A percentile compares a stretch with the other conserved stretches of the same genome.
Conservation (phyloP, 2,797 vertebrate genomes). For the Philypnodon macrostomus region DNA sequence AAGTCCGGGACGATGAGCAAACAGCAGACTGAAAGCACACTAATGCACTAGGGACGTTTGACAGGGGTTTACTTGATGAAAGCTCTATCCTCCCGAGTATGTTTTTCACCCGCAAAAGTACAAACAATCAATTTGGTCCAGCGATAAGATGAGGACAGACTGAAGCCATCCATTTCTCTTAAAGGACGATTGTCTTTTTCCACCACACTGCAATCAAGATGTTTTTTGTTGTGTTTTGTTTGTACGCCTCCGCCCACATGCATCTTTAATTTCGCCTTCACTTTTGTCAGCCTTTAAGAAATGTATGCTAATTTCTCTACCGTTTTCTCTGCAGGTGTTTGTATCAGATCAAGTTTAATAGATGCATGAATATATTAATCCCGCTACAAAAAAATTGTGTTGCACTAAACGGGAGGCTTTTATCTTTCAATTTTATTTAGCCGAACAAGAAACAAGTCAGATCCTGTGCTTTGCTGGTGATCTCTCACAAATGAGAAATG, state of each 20-base stretch:
- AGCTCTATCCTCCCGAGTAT: constrained; percentile 49
- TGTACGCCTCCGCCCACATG: constrained; percentile 42
- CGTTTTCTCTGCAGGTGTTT: constrained; percentile 70
- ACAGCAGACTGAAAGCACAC: constrained; percentile 46
- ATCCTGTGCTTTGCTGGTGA: constrained; percentile 20
- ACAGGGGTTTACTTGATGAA: constrained; percentile 61
- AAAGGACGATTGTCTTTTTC: constrained; percentile 47
- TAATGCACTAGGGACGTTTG: constrained; percentile 59
- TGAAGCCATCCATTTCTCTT: constrained; percentile 47
- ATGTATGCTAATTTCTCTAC: constrained; percentile 57
- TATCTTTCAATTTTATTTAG: constrained; percentile 4
- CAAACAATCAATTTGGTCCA: constrained; percentile 76
- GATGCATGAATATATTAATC: constrained; percentile 68
- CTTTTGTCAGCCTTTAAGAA: constrained; percentile 51
- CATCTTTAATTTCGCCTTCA: constrained; percentile 47
- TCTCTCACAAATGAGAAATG: constrained; percentile 14
- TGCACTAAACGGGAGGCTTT: constrained; percentile 8
- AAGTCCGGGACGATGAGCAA: constrained; percentile 56
- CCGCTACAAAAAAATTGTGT: constrained; percentile 35
- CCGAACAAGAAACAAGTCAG: constrained; percentile 3
- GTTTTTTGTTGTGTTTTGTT: constrained; percentile 35
- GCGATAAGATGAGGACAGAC: constrained; percentile 66
- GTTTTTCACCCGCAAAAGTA: constrained; percentile 68
- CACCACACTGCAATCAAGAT: constrained; percentile 46
- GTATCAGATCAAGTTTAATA: constrained; percentile 64